These are phyloP conservation scores for Orientallactaga sibirica DNA, from an alignment of 2,797 vertebrate genomes.

Conservation along the genomic window DNA sequence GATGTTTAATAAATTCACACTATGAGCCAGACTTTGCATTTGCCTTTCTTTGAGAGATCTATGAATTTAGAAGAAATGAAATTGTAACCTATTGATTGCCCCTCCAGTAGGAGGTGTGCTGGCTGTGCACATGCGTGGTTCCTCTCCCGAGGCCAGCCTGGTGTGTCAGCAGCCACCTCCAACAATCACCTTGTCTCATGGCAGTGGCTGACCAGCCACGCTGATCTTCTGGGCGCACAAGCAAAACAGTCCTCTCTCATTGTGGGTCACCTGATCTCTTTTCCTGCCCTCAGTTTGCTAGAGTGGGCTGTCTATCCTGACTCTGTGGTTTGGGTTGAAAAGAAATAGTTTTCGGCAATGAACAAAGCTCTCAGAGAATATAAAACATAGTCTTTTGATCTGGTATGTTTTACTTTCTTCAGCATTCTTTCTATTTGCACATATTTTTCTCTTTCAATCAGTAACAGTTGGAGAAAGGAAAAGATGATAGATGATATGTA, in stretches of 20 bases:
- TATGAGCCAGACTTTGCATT: background rate
- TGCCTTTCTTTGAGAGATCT: background rate
- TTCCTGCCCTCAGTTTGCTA: background rate
- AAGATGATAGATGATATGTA: no score
- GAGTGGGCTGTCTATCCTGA: background rate
- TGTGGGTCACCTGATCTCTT: background rate
- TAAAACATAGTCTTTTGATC: background rate
- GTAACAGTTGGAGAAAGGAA: background rate
- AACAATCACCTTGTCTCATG: no score
- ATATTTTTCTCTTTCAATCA: background rate
- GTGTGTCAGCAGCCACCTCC: no score
- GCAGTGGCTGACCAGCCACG: no score
- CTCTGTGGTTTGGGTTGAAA: background rate
- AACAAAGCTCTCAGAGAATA: no score
- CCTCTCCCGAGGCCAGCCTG: background rate
- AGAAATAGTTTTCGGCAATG: background rate
- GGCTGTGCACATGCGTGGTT: background rate
- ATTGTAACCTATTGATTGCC: background rate
- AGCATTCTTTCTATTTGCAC: background rate
- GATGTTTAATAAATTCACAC: no score
- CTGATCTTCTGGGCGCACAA: no score
- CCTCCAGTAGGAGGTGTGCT: background rate
- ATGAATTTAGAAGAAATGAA: background rate
- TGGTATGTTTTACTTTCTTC: rapidly evolving
- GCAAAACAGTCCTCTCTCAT: background rate